Conservation (phyloP, 2,888 invertebrate genomes). For the Drosophila cracens region DNA sequence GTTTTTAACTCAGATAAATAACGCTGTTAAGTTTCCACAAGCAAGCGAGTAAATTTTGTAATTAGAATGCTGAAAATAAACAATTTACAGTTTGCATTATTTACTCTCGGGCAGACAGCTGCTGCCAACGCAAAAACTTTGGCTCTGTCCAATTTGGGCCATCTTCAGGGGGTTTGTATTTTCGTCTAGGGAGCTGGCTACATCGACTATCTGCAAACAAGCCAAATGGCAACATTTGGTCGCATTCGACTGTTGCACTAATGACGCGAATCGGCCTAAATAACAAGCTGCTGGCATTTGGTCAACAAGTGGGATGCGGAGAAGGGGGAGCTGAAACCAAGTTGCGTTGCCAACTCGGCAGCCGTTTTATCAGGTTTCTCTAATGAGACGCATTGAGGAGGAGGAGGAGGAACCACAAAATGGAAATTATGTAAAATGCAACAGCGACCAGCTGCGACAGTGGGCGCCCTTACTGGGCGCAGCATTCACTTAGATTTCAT, state of each 20-base stretch:
- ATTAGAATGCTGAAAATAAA: slow-evolving; percentile 45
- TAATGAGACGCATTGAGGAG: slow-evolving; percentile 68
- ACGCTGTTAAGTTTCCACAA: not conserved
- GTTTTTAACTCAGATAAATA: not conserved
- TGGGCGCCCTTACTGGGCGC: slow-evolving; percentile 43
- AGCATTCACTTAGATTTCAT: slow-evolving; percentile 52
- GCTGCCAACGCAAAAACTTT: slow-evolving; percentile 39
- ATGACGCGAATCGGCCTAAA: slow-evolving; percentile 76
- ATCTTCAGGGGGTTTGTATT: slow-evolving; percentile 3
- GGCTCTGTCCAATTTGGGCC: slow-evolving; percentile 26
- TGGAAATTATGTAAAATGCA: slow-evolving; percentile 70
- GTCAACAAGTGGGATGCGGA: slow-evolving; percentile 51
- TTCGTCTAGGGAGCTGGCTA: slow-evolving; percentile 21
- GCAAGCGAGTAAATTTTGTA: slow-evolving; percentile 22
- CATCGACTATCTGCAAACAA: slow-evolving; percentile 8
- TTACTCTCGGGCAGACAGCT: slow-evolving; percentile 50
- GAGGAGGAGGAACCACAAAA: slow-evolving; percentile 44
- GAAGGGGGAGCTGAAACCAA: not conserved
- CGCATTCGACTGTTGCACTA: slow-evolving; percentile 60
- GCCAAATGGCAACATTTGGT: slow-evolving; percentile 53
- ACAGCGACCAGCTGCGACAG: slow-evolving; percentile 31
- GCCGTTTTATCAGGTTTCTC: slow-evolving; percentile 41
- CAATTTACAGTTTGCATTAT: slow-evolving; percentile 43
- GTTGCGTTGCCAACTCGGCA: slow-evolving; percentile 53
- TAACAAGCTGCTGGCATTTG: slow-evolving; percentile 71